Conservation (phyloP, 2,888 invertebrate species). For the Catotricha subobsoleta region DNA sequence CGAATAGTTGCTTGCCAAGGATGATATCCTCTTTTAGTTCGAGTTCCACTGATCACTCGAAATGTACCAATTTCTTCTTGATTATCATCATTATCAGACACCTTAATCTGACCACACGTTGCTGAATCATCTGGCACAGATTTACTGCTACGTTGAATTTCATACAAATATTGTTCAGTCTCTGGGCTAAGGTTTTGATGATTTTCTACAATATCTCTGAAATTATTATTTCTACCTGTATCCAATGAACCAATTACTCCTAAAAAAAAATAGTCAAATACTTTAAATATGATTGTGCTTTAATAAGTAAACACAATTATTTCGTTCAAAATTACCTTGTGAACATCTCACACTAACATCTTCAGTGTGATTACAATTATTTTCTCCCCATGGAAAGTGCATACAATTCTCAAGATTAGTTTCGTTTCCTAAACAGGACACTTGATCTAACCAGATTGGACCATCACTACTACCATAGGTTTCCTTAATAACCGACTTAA, state of each 20-base stretch:
- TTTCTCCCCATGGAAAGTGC: slow-evolving; percentile 47
- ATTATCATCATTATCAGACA: slow-evolving; percentile 26
- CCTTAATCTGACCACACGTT: slow-evolving; percentile 14
- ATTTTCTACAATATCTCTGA: not conserved
- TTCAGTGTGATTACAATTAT: slow-evolving; percentile 54
- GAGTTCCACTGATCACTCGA: slow-evolving; percentile 42
- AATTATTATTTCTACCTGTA: not conserved
- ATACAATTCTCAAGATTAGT: slow-evolving; percentile 40
- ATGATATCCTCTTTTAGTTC: slow-evolving; percentile 44
- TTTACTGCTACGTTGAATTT: not conserved
- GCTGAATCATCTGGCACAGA: not conserved
- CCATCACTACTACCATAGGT: slow-evolving; percentile 32
- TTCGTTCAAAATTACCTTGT: not conserved
- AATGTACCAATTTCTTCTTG: slow-evolving; percentile 29
- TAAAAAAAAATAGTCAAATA: too few relatives aligned
- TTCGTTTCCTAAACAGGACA: slow-evolving; percentile 49
- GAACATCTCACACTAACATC: slow-evolving; percentile 42
- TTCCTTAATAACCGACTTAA: slow-evolving; percentile 22
- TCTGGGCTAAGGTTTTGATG: too few relatives aligned
- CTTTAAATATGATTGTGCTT: too few relatives aligned
- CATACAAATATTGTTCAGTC: slow-evolving; percentile 20
- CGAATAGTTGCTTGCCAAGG: slow-evolving; percentile 61
- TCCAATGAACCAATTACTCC: too few relatives aligned
- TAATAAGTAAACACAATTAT: not conserved
- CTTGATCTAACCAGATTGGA: slow-evolving; percentile 53